Evolutionary conservation across 2,113 vertebrate species (phyloP).

Genomic region (Lophotis ruficrista): DNA sequence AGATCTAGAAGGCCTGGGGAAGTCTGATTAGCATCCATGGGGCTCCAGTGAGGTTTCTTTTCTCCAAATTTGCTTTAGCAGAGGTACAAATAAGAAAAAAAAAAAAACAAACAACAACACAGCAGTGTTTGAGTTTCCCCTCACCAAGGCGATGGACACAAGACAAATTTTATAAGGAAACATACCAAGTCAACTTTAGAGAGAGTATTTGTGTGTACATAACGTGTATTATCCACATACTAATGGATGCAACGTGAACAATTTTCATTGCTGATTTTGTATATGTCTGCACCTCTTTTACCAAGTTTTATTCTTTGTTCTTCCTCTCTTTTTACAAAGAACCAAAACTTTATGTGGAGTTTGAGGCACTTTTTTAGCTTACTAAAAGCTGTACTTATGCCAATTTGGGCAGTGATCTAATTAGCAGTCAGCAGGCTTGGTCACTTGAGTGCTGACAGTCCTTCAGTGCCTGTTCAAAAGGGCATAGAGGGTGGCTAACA

Average conservation of each 20-base stretch:
- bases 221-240: not conserved
- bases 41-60: not conserved
- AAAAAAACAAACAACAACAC: not conserved
- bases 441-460: not conserved
- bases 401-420: not conserved
- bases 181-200: not conserved
- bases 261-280: not conserved
- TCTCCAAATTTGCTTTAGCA: not conserved
- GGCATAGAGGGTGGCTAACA: not conserved
- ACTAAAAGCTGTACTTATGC: not conserved
- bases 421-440: not conserved
- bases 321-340: not conserved
- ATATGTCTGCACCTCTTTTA: not conserved
- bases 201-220: not conserved
- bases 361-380: not conserved
- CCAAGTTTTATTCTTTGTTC: not conserved
- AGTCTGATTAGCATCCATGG: not conserved
- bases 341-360: not conserved
- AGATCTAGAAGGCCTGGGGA: not conserved
- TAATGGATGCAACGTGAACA: fast-evolving
- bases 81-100: not conserved
- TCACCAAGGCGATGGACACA: not conserved
- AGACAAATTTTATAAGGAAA: not conserved
- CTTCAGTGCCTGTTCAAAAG: not conserved
- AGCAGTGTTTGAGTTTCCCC: not conserved